Conservation (phyloP, 2,797 vertebrate species). For the Fringilla coelebs region DNA sequence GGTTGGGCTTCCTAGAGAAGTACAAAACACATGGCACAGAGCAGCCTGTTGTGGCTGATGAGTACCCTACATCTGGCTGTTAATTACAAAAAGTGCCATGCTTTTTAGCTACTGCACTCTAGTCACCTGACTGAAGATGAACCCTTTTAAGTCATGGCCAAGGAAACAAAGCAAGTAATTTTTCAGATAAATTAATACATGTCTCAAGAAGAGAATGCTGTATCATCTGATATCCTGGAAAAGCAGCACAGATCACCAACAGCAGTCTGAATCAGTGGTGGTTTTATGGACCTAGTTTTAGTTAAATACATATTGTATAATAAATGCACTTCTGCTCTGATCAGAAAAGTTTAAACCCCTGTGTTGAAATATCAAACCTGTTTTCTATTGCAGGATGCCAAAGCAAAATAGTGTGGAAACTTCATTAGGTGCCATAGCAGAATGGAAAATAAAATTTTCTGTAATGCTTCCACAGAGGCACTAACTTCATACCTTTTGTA, state of each 20-base stretch:
- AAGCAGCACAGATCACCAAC: neutral
- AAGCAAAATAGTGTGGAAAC: neutral
- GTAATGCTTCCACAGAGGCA: neutral
- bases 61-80: neutral
- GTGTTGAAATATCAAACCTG: neutral
- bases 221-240: neutral
- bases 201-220: neutral
- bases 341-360: neutral
- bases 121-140: neutral
- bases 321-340: neutral
- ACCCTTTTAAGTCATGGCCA: neutral
- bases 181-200: neutral
- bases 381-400: neutral
- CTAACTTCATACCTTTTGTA: neutral
- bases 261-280: neutral
- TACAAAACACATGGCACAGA: neutral
- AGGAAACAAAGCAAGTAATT: neutral
- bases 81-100: neutral
- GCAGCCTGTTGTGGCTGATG: neutral
- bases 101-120: neutral
- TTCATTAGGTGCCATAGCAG: neutral
- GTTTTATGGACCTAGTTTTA: neutral
- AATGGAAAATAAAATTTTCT: neutral
- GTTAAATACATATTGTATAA: neutral
- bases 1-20: neutral